Conservation (phyloP, 92 coral and sea anemone genomes). For the Palythoa grandis region DNA sequence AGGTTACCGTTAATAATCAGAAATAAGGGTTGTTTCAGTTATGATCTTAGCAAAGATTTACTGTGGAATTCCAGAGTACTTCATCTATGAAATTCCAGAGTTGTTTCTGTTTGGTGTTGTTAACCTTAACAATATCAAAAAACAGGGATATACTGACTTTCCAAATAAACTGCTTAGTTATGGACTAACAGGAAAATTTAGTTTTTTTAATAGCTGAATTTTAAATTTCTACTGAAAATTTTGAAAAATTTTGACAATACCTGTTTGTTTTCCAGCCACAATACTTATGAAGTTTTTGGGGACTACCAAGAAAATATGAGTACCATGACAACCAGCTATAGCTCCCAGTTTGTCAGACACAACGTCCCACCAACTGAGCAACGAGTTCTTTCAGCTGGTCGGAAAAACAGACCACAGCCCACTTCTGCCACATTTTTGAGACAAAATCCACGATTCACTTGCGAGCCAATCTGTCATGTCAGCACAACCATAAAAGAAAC, state of each 20-base stretch:
- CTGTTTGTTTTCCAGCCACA: slow-evolving; percentile 62
- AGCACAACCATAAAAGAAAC: slow-evolving; percentile 62
- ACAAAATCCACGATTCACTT: slow-evolving; percentile 86
- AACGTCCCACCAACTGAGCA: slow-evolving; percentile 76
- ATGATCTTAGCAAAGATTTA: no score
- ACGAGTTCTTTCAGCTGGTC: slow-evolving; percentile 70
- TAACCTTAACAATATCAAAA: no score
- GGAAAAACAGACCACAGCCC: slow-evolving; percentile 95
- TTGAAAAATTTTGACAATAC: background rate
- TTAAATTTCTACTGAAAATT: no score
- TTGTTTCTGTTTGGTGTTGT: no score
- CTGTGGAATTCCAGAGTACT: no score
- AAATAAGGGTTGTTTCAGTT: no score
- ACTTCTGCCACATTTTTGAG: slow-evolving; percentile 87
- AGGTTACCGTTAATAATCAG: no score
- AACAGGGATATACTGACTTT: no score
- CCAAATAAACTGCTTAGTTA: no score
- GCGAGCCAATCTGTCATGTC: slow-evolving; percentile 95
- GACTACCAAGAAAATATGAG: slow-evolving; percentile 56
- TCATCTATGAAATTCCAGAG: no score
- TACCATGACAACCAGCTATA: slow-evolving; percentile 73
- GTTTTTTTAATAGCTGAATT: no score
- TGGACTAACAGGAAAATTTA: no score
- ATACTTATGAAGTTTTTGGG: slow-evolving; percentile 85
- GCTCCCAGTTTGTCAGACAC: slow-evolving; percentile 76